phyloP scores from a whole-genome alignment of 2,797 vertebrate species.

The Calcarius lapponicus region DNA sequence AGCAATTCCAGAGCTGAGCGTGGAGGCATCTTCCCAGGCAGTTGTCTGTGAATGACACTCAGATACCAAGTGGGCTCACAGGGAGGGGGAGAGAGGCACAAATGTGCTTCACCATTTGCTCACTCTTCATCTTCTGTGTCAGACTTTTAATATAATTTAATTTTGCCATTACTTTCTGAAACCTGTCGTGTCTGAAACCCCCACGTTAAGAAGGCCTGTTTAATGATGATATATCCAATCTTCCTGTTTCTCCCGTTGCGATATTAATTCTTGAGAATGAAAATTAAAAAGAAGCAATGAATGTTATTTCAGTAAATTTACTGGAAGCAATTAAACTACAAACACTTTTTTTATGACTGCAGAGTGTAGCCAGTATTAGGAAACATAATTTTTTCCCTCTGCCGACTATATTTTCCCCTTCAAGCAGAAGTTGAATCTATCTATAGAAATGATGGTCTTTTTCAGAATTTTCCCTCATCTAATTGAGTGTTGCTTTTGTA shows the following conservation, averaged over 20 bases:
- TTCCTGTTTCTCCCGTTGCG: neutral
- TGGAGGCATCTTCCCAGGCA: neutral
- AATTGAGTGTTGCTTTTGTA: conserved; percentile 18
- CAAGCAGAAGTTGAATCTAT: neutral
- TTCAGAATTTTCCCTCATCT: neutral
- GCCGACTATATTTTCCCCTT: neutral
- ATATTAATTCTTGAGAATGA: conserved; percentile 7
- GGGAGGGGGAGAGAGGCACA: neutral
- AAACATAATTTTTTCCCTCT: neutral
- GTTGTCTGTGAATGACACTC: neutral
- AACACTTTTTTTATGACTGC: neutral
- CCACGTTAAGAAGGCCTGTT: neutral
- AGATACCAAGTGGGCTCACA: neutral
- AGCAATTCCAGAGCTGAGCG: neutral
- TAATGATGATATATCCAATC: conserved; percentile 21
- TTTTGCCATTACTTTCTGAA: conserved; percentile 63
- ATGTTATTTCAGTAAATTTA: conserved; percentile 32
- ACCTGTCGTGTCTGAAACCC: conserved; percentile 33
- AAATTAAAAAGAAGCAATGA: neutral
- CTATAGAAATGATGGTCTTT: neutral
- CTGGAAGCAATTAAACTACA: conserved; percentile 47
- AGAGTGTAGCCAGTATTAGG: neutral
- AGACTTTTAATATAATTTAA: conserved; percentile 45
- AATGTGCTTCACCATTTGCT: neutral
- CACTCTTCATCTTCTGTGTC: conserved; percentile 2